Conservation (phyloP, 2,113 vertebrate genomes). For the Scytalopus superciliaris region DNA sequence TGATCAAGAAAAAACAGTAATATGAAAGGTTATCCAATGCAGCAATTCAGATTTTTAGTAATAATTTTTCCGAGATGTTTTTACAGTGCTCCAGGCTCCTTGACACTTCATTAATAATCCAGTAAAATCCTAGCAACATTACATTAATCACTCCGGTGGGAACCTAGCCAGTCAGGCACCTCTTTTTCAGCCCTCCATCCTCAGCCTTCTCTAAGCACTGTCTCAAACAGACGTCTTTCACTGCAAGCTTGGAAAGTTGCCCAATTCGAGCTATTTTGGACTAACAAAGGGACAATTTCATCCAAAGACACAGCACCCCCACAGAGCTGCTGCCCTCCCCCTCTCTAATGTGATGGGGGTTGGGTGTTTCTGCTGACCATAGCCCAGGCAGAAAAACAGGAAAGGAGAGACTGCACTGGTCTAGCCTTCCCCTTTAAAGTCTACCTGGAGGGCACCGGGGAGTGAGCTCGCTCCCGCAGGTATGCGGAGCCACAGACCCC, state of each 20-base stretch:
- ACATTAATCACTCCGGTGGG: slow-evolving; percentile 51
- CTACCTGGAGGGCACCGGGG: background rate
- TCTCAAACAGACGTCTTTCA: slow-evolving; percentile 63
- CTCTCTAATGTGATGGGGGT: background rate
- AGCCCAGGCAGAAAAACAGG: background rate
- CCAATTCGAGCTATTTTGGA: slow-evolving; percentile 52
- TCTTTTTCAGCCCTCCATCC: slow-evolving; percentile 50
- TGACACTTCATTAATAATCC: slow-evolving; percentile 64
- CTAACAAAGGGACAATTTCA: slow-evolving; percentile 65
- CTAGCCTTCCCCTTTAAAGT: background rate
- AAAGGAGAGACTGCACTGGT: background rate
- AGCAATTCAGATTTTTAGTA: slow-evolving; percentile 30
- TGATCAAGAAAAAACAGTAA: background rate
- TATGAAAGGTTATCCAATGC: background rate
- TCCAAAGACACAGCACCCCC: slow-evolving; percentile 59
- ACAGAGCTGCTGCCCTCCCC: slow-evolving; percentile 29
- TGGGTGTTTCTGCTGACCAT: slow-evolving; percentile 32
- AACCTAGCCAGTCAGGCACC: slow-evolving; percentile 60
- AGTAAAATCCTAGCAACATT: slow-evolving; percentile 59
- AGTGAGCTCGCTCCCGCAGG: background rate
- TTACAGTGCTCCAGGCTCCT: slow-evolving; percentile 47
- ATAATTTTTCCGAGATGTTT: slow-evolving; percentile 54
- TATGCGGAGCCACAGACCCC: background rate
- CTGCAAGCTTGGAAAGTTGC: slow-evolving; percentile 60
- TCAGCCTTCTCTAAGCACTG: slow-evolving; percentile 43